phyloP scores from a whole-genome alignment of 2,888 invertebrate genomes.

The Cephus pulcher region DNA sequence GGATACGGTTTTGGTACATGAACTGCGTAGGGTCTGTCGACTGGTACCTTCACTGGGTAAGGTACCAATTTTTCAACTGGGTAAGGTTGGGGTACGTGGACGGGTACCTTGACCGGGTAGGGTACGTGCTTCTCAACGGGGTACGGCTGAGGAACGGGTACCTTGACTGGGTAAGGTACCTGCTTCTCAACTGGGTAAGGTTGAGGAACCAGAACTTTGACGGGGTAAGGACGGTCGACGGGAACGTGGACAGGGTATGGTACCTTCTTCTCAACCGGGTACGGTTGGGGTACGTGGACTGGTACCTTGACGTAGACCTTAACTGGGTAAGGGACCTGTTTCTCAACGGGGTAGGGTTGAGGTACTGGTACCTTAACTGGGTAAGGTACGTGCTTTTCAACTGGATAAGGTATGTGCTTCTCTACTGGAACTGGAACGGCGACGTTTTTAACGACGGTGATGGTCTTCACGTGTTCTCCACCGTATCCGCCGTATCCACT shows the following conservation, averaged over 20 bases:
- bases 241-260: constrained; percentile 77
- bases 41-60: constrained; percentile 76
- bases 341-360: constrained; percentile 78
- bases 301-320: constrained; percentile 85
- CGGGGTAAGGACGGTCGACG: constrained; percentile 82
- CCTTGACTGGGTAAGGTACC: constrained; percentile 80
- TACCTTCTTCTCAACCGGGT: constrained; percentile 83
- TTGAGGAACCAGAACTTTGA: constrained; percentile 82
- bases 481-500: constrained; percentile 46
- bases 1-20: constrained; percentile 64
- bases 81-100: constrained; percentile 81
- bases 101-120: constrained; percentile 82
- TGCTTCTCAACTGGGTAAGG: constrained; percentile 85
- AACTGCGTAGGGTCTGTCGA: constrained; percentile 78
- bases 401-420: constrained; percentile 71
- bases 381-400: constrained; percentile 76
- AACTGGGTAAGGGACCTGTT: constrained; percentile 78
- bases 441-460: constrained; percentile 77
- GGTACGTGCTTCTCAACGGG: constrained; percentile 77
- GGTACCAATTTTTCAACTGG: constrained; percentile 76
- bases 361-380: constrained; percentile 73
- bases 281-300: constrained; percentile 80
- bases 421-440: constrained; percentile 57
- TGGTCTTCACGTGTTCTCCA: constrained; percentile 71
- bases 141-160: constrained; percentile 76